phyloP scores from a whole-genome alignment of 2,113 vertebrate genomes.

The Anguilla japonica region DNA sequence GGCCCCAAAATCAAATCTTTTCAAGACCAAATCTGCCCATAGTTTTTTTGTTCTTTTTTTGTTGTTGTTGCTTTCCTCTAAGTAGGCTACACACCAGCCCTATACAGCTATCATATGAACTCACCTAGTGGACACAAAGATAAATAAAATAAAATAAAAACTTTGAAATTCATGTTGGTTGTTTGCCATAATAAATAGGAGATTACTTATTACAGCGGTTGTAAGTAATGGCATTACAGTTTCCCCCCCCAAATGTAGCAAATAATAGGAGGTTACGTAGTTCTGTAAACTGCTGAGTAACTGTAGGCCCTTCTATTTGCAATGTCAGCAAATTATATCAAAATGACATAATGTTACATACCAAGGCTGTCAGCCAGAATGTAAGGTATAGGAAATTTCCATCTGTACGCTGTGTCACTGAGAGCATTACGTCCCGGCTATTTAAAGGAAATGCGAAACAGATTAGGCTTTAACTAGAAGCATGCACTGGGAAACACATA shows the following conservation, averaged over 20 bases:
- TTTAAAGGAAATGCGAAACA: conserved; percentile 40
- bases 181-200: no score
- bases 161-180: no score
- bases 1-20: no score
- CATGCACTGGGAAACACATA: background rate
- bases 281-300: background rate
- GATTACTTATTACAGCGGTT: no score
- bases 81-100: background rate
- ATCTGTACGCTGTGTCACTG: conserved; percentile 67
- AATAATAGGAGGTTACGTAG: no score
- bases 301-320: background rate
- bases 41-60: no score
- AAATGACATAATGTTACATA: conserved; percentile 53
- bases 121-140: background rate
- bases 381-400: conserved; percentile 87
- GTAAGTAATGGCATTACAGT: no score
- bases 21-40: no score
- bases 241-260: background rate
- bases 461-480: background rate
- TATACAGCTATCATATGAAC: background rate
- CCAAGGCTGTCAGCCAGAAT: conserved; percentile 84
- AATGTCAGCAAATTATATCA: background rate
- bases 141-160: no score
- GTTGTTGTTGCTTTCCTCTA: no score
- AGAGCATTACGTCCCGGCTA: conserved; percentile 71